Conservation (phyloP, 2,113 vertebrate species). For the Malurus alboscapulatus region DNA sequence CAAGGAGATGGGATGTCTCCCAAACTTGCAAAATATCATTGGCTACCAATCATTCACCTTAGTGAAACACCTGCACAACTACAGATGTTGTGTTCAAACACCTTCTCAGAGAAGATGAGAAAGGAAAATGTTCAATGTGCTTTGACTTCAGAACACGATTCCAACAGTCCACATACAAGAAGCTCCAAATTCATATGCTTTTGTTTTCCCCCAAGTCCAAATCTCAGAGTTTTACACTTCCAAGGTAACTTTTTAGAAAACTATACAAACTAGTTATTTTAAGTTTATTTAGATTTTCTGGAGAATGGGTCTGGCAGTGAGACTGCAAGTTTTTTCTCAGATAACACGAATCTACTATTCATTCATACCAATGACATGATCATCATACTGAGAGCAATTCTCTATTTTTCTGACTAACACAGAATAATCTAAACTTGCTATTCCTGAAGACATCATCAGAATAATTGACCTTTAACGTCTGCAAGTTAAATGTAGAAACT, state of each 20-base stretch:
- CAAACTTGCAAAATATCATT: background rate
- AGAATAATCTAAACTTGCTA: background rate
- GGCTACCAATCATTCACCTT: background rate
- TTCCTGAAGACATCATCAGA: background rate
- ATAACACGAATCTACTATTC: background rate
- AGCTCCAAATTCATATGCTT: background rate
- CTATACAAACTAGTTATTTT: background rate
- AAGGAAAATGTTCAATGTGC: background rate
- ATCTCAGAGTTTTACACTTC: background rate
- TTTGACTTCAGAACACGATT: background rate
- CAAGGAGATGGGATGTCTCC: background rate
- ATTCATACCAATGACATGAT: background rate
- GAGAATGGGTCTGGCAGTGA: background rate
- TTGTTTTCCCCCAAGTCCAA: background rate
- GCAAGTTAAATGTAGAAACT: background rate
- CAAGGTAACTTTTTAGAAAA: background rate
- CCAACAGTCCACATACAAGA: background rate
- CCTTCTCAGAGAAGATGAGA: background rate
- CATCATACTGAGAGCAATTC: background rate
- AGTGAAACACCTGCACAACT: background rate
- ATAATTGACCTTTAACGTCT: rapidly evolving
- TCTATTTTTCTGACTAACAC: background rate
- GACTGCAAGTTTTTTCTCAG: background rate
- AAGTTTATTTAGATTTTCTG: background rate
- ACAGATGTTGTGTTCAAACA: background rate